A percentile compares a stretch with the other conserved stretches of the same genome.
Evolutionary conservation across 2,888 invertebrate species (phyloP).

Genomic region (Parasteatoda lunata): DNA sequence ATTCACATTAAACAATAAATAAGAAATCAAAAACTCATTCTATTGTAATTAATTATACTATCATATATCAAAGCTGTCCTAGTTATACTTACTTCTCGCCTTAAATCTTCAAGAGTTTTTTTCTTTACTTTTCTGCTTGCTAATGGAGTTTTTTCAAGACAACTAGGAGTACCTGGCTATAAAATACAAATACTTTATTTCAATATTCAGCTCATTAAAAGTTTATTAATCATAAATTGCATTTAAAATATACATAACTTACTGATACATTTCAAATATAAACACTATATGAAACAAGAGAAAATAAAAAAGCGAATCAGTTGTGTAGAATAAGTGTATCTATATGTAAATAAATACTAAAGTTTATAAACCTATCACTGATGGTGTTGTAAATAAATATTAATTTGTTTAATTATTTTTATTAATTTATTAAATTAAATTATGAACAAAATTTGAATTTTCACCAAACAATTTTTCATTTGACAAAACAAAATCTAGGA

Average conservation of each 20-base stretch:
- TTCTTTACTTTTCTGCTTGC: constrained; percentile 78
- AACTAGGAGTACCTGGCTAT: constrained; percentile 85
- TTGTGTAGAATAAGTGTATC: too few species aligned
- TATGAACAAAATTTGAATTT: too few species aligned
- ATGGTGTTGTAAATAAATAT: too few species aligned
- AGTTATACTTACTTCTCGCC: constrained; percentile 81
- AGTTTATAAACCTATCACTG: too few species aligned
- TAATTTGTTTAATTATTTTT: too few species aligned
- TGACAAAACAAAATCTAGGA: too few species aligned
- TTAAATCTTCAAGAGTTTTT: constrained; percentile 84
- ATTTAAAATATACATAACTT: background rate
- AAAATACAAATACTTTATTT: constrained; percentile 5
- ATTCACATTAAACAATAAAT: background rate
- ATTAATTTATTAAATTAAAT: too few species aligned
- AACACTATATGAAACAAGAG: background rate
- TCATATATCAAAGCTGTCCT: background rate
- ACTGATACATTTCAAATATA: background rate
- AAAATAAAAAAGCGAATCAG: background rate
- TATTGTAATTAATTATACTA: background rate
- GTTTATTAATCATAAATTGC: background rate
- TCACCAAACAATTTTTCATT: too few species aligned
- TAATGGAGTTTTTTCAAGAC: constrained; percentile 89
- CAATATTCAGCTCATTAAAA: background rate
- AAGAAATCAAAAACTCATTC: background rate
- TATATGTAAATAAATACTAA: too few species aligned